Conservation (phyloP, 2,113 vertebrate genomes). For the Engystomops pustulosus region DNA sequence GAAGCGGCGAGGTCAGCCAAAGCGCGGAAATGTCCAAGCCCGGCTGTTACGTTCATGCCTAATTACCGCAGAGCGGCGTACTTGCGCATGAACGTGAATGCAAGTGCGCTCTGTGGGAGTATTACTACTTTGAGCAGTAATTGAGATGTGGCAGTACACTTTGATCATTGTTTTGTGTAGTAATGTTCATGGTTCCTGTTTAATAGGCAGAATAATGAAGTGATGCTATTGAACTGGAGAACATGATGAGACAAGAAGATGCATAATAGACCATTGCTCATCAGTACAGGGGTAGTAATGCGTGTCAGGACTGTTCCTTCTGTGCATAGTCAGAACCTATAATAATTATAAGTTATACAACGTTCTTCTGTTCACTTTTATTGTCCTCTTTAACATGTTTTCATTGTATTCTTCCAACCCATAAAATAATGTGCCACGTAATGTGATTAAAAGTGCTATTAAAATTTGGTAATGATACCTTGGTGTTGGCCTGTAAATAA, state of each 20-base stretch:
- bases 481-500: background rate
- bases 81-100: too few relatives aligned
- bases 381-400: background rate
- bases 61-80: too few relatives aligned
- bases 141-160: too few relatives aligned
- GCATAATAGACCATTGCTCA: background rate
- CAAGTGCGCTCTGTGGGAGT: too few relatives aligned
- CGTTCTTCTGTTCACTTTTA: background rate
- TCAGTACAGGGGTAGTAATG: background rate
- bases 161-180: background rate
- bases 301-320: background rate
- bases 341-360: background rate
- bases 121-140: too few relatives aligned
- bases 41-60: too few relatives aligned
- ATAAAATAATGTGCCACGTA: constrained; percentile 6
- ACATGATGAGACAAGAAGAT: constrained; percentile 1
- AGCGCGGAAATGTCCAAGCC: too few relatives aligned
- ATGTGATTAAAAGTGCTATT: background rate
- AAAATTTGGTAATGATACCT: background rate
- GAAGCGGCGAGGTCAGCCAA: too few relatives aligned
- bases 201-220: background rate
- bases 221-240: constrained; percentile 15
- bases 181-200: background rate
- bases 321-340: background rate
- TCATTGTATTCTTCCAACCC: background rate